Evolutionary conservation across 2,797 vertebrate species (phyloP).

Genomic region (Rousettus madagascariensis): DNA sequence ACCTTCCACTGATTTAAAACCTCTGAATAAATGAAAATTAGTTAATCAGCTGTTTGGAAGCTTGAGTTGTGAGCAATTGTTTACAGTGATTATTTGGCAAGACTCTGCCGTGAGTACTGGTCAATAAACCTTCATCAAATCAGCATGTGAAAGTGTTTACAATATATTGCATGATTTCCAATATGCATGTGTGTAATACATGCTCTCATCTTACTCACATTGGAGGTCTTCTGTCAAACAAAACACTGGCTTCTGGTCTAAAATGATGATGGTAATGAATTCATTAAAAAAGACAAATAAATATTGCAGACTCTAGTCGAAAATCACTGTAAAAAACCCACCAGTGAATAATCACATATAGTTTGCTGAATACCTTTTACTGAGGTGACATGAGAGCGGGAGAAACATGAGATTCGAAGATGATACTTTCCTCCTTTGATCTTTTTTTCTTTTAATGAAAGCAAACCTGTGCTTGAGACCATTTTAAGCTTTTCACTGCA

Average conservation of each 20-base stretch:
- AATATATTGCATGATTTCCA: conserved; percentile 7
- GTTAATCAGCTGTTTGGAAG: background rate
- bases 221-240: conserved; percentile 34
- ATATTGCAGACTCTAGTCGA: conserved; percentile 52
- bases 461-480: conserved; percentile 81
- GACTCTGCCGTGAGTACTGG: background rate
- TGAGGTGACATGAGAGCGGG: conserved; percentile 76
- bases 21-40: conserved; percentile 20
- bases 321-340: conserved; percentile 73
- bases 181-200: background rate
- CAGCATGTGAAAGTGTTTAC: background rate
- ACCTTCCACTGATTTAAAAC: background rate
- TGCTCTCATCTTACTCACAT: background rate
- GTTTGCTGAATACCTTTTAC: conserved; percentile 74
- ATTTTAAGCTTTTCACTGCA: conserved; percentile 81
- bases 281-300: background rate
- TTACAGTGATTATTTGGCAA: conserved; percentile 9
- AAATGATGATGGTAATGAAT: background rate
- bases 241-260: conserved; percentile 30
- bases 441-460: conserved; percentile 80
- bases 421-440: conserved; percentile 83
- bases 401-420: conserved; percentile 78
- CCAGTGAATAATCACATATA: conserved; percentile 76
- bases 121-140: background rate
- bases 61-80: background rate